Evolutionary conservation across 2,888 invertebrate species (phyloP).

Genomic region (Sialis lutaria): DNA sequence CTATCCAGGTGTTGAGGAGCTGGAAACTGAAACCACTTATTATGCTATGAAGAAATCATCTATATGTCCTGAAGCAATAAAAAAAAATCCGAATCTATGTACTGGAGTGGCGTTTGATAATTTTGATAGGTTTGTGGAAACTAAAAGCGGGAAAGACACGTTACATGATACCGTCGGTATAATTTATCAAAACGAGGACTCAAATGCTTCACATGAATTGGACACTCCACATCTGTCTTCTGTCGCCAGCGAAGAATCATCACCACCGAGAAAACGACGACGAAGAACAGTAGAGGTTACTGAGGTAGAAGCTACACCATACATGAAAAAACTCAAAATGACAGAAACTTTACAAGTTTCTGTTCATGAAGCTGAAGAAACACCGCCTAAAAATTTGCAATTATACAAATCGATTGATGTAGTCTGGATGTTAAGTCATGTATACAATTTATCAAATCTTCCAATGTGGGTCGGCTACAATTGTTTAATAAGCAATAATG

Average conservation of each 20-base stretch:
- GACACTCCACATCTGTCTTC: slow-evolving; percentile 8
- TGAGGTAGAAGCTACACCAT: slow-evolving; percentile 7
- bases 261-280: slow-evolving; percentile 9
- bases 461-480: slow-evolving; percentile 11
- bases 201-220: slow-evolving; percentile 9
- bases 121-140: slow-evolving; percentile 4
- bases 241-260: slow-evolving; percentile 7
- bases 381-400: slow-evolving; percentile 10
- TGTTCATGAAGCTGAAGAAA: slow-evolving; percentile 10
- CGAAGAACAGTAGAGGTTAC: slow-evolving; percentile 1
- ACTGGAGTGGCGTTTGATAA: too few relatives aligned
- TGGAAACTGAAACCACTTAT: too few relatives aligned
- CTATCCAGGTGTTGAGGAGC: too few relatives aligned
- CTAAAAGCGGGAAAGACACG: too few relatives aligned
- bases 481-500: too few relatives aligned
- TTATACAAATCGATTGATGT: slow-evolving; percentile 8
- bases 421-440: slow-evolving; percentile 11
- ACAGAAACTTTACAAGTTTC: slow-evolving; percentile 5
- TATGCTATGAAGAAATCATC: too few relatives aligned
- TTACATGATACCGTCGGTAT: too few relatives aligned
- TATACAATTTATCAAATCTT: slow-evolving; percentile 8
- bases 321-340: slow-evolving; percentile 9
- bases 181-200: too few relatives aligned
- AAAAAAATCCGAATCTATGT: too few relatives aligned
- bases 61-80: too few relatives aligned